These are phyloP conservation scores for Hypotaenidia okinawae DNA, from an alignment of 2,797 vertebrate species.

Conservation along the genomic window DNA sequence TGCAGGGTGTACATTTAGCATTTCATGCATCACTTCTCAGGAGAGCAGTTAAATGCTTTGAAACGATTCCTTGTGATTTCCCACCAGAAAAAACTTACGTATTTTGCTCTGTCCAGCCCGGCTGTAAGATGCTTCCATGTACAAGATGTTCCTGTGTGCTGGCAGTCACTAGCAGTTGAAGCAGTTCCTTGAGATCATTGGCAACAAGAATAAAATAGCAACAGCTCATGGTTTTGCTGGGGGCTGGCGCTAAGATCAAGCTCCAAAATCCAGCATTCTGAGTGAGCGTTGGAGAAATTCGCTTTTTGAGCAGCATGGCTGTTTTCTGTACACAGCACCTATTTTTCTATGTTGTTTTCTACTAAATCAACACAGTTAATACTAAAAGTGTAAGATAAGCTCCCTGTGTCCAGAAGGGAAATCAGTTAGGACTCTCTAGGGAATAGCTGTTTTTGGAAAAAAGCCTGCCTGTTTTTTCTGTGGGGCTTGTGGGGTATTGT, in stretches of 20 bases:
- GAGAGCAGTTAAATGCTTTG: background rate
- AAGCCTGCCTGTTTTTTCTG: background rate
- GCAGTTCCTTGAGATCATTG: background rate
- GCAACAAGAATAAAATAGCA: background rate
- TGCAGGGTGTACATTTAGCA: fast-evolving
- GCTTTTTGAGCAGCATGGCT: background rate
- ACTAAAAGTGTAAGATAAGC: background rate
- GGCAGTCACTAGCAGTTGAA: background rate
- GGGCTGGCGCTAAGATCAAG: background rate
- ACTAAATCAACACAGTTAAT: background rate
- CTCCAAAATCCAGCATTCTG: background rate
- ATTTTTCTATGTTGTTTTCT: background rate
- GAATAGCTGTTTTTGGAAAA: background rate
- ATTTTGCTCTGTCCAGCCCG: background rate
- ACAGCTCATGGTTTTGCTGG: background rate
- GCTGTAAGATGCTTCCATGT: background rate
- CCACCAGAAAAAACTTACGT: background rate
- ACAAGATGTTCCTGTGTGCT: slow-evolving; percentile 1
- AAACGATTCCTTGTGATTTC: background rate
- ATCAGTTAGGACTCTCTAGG: background rate
- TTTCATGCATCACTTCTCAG: background rate
- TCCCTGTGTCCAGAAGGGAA: background rate
- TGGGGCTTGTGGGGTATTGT: background rate
- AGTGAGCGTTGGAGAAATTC: background rate
- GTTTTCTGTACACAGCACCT: background rate